Conservation (phyloP, 2,888 invertebrate species). For the Dicroscelio sp. region DNA sequence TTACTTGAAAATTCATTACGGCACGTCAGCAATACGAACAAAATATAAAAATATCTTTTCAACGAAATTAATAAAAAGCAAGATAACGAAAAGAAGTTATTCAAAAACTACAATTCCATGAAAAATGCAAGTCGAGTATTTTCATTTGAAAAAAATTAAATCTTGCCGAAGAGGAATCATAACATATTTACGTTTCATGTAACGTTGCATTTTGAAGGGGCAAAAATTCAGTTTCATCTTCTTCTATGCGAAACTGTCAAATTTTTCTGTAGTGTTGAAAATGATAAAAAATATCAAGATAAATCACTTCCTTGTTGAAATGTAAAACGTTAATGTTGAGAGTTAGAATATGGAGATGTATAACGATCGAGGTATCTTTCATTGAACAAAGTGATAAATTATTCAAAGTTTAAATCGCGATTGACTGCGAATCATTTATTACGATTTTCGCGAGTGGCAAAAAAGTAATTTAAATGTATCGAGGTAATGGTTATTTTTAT, state of each 20-base stretch:
- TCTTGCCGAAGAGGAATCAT: background rate
- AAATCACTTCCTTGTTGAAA: conserved; percentile 31
- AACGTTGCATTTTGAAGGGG: background rate
- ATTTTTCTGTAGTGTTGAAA: conserved; percentile 18
- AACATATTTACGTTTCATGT: conserved; percentile 39
- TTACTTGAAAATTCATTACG: too few species aligned
- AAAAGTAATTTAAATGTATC: background rate
- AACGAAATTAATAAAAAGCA: too few species aligned
- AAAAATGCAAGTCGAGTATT: too few species aligned
- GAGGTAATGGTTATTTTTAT: background rate
- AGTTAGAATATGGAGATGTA: conserved; percentile 33
- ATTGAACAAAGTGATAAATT: conserved; percentile 43
- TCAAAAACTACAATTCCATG: too few species aligned
- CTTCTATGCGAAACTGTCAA: conserved; percentile 44
- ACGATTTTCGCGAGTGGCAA: conserved; percentile 10
- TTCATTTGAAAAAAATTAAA: conserved; percentile 12
- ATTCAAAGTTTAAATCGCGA: conserved; percentile 49
- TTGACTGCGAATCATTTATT: conserved; percentile 45
- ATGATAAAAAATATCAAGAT: conserved; percentile 50
- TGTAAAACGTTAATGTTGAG: conserved; percentile 50
- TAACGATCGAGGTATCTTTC: conserved; percentile 19
- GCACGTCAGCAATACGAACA: too few species aligned
- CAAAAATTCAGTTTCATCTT: conserved; percentile 39
- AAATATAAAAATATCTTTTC: too few species aligned
- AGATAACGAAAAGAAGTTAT: too few species aligned